phyloP scores from a whole-genome alignment of 2,113 vertebrate species.

The Haplotaxodon microlepis region DNA sequence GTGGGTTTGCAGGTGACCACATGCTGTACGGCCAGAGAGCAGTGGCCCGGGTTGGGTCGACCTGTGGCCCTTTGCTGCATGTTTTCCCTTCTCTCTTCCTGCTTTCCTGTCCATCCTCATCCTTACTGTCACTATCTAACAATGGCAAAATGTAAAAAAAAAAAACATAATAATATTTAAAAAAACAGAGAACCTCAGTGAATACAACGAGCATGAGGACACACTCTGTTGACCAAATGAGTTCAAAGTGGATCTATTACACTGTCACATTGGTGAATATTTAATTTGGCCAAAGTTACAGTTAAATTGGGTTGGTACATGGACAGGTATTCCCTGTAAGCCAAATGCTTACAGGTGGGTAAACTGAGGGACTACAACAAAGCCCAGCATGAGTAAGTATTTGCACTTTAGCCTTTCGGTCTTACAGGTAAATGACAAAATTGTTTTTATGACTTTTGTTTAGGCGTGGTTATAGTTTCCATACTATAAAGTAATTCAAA shows the following conservation, averaged over 20 bases:
- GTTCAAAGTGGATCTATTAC: neutral
- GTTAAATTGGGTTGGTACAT: neutral
- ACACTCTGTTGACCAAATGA: accelerated
- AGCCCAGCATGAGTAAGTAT: neutral
- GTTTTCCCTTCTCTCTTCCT: neutral
- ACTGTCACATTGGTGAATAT: neutral
- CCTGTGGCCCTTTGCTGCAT: neutral
- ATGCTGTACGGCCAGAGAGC: neutral
- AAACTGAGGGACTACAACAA: neutral
- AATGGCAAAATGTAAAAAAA: accelerated
- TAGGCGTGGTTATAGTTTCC: neutral
- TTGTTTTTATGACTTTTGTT: neutral
- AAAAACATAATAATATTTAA: neutral
- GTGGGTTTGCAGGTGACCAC: neutral
- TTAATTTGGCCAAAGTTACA: neutral
- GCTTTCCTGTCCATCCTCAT: neutral
- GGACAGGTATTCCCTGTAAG: neutral
- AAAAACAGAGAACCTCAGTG: neutral
- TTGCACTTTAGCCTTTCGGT: neutral
- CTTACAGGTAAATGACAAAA: neutral
- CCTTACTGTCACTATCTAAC: neutral
- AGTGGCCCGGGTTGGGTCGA: accelerated
- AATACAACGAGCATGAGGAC: neutral
- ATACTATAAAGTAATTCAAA: neutral
- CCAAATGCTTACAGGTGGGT: neutral